Evolutionary conservation across 2,797 vertebrate species (phyloP).

Genomic region (Simalia tracyae): DNA sequence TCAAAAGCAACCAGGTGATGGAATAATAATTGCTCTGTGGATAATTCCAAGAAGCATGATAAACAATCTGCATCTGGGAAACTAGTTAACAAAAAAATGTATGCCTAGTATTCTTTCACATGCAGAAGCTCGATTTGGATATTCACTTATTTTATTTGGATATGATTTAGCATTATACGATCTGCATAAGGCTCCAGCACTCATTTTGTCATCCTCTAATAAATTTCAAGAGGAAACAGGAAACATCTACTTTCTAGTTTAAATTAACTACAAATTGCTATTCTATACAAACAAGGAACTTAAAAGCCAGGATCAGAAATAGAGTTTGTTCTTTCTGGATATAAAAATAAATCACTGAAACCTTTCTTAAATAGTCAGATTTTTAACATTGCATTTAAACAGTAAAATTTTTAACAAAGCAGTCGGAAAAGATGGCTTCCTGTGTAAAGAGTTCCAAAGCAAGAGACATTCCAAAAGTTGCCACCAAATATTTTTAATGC

Average conservation of each 20-base stretch:
- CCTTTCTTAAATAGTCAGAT: background rate
- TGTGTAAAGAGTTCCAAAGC: background rate
- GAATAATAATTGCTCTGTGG: background rate
- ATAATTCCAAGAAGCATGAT: background rate
- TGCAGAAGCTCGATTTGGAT: background rate
- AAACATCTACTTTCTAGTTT: background rate
- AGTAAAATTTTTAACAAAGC: background rate
- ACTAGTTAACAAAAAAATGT: background rate
- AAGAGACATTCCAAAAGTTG: background rate
- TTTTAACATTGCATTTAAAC: background rate
- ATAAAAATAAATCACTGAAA: background rate
- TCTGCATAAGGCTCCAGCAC: background rate
- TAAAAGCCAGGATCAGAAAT: background rate
- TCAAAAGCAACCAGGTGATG: too few relatives aligned
- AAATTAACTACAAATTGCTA: background rate
- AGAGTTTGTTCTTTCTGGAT: background rate
- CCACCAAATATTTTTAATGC: background rate
- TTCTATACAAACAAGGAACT: background rate
- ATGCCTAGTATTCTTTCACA: background rate
- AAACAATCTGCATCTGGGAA: background rate
- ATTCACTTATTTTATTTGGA: background rate
- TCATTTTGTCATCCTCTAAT: background rate
- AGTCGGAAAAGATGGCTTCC: background rate
- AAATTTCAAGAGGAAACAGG: background rate
- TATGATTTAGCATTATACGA: background rate